Base-by-base conservation (phyloP, 1,140 invertebrate genomes). In the Drosophila rhopaloa region DNA sequence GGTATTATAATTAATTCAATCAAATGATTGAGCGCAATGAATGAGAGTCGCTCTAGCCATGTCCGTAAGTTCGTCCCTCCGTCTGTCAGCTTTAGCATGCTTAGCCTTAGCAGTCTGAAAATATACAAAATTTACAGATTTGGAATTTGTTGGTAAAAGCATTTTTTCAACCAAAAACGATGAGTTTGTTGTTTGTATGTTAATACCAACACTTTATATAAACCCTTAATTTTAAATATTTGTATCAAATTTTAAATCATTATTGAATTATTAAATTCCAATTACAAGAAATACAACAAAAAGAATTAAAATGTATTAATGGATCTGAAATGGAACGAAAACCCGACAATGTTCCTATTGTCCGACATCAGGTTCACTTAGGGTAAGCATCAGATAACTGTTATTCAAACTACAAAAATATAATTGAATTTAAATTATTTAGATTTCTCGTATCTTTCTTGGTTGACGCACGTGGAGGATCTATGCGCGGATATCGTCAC, bases 381-480 rank as follows among this genome's bases (percentile, higher is more conserved):
- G 96, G 96, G 96, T 97, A 94, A 94, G 94, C 89, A 29, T 35
- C 5, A 1, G 4, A 10, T 2, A 51, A 29, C 2, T 32, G 29
- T 29, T 47, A 10, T 24, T 19, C 7, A 29, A 32, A 9, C 4
- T n/a, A n/a, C n/a, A 5, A n/a, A 11, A 7, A 11, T 32, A 1
- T 5, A 19, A 5, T 35, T 13, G 16, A 37, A 1, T 11, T 5
- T 56, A 16, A n/a, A 13, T 61, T 8, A 71, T 73, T 5, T 19
- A 99, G 99, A 92, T 99, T 99, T 95, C 95, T 99, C 79, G 98
- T 99, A 55, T 99, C 98, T 61, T 99, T 99, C 93, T 95, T 99
- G 93, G 99, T 99, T 53, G 99, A 99, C 91, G 99, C 99, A 1
- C 95, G 98, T 9, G 99, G 99, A 19, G 99, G 99, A 16, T 98